Evolutionary conservation across 2,888 invertebrate genomes (phyloP).

Genomic region (Heliconius erato): DNA sequence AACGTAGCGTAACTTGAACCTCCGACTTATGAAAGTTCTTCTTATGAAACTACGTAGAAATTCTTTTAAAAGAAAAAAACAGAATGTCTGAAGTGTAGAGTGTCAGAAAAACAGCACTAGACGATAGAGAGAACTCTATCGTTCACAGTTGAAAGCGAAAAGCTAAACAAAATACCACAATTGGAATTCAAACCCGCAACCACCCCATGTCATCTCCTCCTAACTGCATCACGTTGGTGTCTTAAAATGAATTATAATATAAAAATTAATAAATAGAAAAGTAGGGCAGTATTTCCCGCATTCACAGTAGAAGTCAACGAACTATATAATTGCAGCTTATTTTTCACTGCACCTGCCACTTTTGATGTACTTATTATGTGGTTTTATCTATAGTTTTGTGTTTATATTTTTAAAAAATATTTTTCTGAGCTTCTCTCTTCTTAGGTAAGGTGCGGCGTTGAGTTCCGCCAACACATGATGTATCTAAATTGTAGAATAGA

Average conservation of each 20-base stretch:
- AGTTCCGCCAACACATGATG: not conserved
- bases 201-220: not conserved
- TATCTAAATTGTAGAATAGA: not conserved
- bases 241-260: not conserved
- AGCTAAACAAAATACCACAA: not conserved
- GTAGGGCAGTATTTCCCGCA: constrained; percentile 19
- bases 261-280: constrained; percentile 9
- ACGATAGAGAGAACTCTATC: not conserved
- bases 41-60: too few species aligned
- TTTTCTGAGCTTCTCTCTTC: not conserved
- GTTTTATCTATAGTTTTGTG: constrained; percentile 36
- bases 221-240: not conserved
- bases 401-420: not conserved
- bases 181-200: not conserved
- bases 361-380: constrained; percentile 36
- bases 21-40: too few species aligned
- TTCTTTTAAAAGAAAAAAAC: not conserved
- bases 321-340: constrained; percentile 32
- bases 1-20: too few species aligned
- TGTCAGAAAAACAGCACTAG: too few species aligned
- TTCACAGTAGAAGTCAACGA: constrained; percentile 48
- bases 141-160: not conserved
- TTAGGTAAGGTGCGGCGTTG: not conserved
- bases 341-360: constrained; percentile 40
- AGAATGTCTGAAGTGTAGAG: not conserved